phyloP scores from a whole-genome alignment of 2,888 invertebrate species.

The Luperina testacea region DNA sequence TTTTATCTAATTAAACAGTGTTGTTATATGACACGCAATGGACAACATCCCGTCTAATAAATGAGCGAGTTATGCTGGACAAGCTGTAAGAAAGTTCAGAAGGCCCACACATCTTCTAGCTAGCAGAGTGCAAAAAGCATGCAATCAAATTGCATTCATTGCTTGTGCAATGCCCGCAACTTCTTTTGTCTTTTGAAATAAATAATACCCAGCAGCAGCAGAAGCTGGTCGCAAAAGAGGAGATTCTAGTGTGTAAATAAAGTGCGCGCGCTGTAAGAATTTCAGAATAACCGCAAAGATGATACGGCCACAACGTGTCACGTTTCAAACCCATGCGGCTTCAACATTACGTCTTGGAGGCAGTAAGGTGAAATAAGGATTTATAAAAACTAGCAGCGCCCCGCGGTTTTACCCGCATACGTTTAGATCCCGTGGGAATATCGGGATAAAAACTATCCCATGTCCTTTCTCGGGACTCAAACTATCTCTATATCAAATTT shows the following conservation, averaged over 20 bases:
- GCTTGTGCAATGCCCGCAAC: not conserved
- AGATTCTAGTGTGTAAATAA: not conserved
- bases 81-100: slow-evolving; percentile 13
- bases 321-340: not conserved
- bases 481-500: no score
- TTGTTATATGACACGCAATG: slow-evolving; percentile 53
- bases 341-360: not conserved
- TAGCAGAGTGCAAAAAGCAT: no score
- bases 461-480: no score
- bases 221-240: not conserved
- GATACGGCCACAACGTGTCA: not conserved
- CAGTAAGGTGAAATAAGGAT: not conserved
- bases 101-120: not conserved
- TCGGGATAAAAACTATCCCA: no score
- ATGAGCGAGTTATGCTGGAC: slow-evolving; percentile 21
- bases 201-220: not conserved
- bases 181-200: not conserved
- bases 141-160: not conserved
- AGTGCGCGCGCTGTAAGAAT: not conserved
- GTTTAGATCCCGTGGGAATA: no score
- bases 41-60: slow-evolving; percentile 55
- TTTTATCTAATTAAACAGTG: slow-evolving; percentile 54
- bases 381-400: no score
- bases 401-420: no score
- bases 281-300: not conserved